Conservation (phyloP, 2,797 vertebrate species). For the Pseudocheirus occidentalis region DNA sequence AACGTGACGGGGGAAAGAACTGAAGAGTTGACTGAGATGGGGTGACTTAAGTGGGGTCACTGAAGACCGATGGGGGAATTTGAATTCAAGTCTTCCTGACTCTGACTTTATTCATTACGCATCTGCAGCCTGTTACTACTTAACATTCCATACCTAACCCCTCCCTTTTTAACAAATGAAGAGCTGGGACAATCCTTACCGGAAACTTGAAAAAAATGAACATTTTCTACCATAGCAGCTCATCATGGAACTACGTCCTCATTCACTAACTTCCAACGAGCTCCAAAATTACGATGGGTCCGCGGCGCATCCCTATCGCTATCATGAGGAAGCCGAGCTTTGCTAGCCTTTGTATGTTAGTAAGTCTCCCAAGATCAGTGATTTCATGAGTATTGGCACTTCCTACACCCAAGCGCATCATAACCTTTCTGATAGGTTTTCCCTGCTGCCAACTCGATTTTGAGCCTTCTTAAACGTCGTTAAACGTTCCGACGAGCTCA, state of each 20-base stretch:
- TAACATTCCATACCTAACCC: background rate
- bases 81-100: background rate
- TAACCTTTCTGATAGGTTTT: background rate
- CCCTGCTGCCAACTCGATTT: background rate
- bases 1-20: background rate
- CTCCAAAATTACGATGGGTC: background rate
- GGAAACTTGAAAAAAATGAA: background rate
- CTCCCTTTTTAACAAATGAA: background rate
- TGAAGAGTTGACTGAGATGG: background rate
- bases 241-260: background rate
- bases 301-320: background rate
- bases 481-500: background rate
- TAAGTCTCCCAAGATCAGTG: background rate
- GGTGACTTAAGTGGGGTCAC: background rate
- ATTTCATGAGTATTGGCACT: background rate
- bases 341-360: background rate
- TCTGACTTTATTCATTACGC: background rate
- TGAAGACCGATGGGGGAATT: background rate
- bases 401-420: background rate
- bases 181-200: background rate
- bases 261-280: background rate
- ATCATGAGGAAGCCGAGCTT: background rate
- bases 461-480: background rate
- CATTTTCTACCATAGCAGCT: background rate
- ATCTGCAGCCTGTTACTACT: background rate